These are phyloP conservation scores for Hippopotamus amphibius DNA, from an alignment of 2,113 vertebrate genomes.

Conservation along the genomic window DNA sequence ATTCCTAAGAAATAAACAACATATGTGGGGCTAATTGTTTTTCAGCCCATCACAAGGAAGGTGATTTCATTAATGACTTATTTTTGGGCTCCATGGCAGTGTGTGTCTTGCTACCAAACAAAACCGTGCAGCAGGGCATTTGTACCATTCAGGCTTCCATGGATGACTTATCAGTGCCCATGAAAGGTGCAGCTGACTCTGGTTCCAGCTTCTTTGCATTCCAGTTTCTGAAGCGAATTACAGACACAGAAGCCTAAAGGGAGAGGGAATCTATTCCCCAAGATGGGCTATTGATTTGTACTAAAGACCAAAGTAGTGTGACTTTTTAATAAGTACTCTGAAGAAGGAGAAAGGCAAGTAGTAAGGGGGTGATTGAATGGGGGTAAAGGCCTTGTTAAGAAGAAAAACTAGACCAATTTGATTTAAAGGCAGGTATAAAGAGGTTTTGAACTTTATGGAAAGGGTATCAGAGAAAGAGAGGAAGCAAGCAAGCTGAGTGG, in stretches of 20 bases:
- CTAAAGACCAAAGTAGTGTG: not conserved
- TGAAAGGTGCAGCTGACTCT: not conserved
- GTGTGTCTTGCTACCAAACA: not conserved
- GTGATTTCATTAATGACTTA: not conserved
- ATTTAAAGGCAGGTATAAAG: not conserved
- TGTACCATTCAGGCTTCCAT: fast-evolving
- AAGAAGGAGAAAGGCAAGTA: not conserved
- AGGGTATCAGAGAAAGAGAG: not conserved
- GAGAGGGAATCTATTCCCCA: not conserved
- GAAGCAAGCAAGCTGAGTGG: no score
- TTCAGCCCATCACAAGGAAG: not conserved
- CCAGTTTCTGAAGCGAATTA: constrained; percentile 19
- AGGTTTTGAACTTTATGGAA: not conserved
- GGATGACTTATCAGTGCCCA: not conserved
- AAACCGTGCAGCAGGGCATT: not conserved
- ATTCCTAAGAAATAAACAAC: not conserved
- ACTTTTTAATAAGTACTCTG: not conserved
- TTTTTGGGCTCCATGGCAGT: not conserved
- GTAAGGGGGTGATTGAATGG: not conserved
- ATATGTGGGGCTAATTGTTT: not conserved
- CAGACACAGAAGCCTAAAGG: not conserved
- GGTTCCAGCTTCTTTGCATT: not conserved
- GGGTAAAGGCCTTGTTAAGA: not conserved
- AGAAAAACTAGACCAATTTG: not conserved
- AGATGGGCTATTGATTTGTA: constrained; percentile 11